Percentiles rank a stretch among this genome's conserved stretches.
These are phyloP conservation scores for Clinocottus analis DNA, from an alignment of 2,113 vertebrate genomes.

Conservation along the genomic window DNA sequence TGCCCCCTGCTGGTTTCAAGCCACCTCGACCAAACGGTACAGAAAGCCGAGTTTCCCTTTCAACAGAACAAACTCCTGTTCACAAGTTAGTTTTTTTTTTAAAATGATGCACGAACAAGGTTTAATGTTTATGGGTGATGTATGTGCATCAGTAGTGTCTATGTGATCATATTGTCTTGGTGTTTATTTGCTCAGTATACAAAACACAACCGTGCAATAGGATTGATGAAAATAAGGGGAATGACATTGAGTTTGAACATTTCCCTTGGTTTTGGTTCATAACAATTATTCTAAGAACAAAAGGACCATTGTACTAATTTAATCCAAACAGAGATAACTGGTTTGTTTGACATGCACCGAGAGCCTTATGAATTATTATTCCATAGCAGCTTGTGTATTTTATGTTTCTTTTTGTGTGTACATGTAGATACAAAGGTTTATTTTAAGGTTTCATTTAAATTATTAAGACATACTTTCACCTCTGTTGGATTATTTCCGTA, in stretches of 20 bases:
- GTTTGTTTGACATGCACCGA: constrained; percentile 43
- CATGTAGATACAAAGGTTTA: constrained; percentile 12
- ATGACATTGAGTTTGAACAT: neutral
- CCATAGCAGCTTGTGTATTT: constrained; percentile 17
- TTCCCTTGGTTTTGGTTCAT: constrained; percentile 1
- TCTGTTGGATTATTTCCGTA: constrained; percentile 26
- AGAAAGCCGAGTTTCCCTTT: constrained; percentile 20
- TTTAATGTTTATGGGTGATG: neutral
- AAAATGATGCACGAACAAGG: neutral
- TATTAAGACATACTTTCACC: neutral
- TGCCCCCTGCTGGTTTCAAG: constrained; percentile 74
- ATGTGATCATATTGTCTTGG: neutral
- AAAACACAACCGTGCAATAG: neutral
- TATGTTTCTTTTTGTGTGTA: constrained; percentile 5
- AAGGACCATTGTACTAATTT: neutral
- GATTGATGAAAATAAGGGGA: neutral
- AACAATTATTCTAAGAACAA: constrained; percentile 35
- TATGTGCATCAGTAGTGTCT: neutral
- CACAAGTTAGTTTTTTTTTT: neutral
- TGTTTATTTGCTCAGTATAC: neutral
- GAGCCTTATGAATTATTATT: constrained; percentile 59
- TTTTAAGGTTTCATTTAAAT: constrained; percentile 22
- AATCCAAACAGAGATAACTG: constrained; percentile 1
- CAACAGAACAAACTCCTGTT: neutral
- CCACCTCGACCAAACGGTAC: constrained; percentile 25